phyloP scores from a whole-genome alignment of 2,797 vertebrate species.

The Macropodus opercularis region DNA sequence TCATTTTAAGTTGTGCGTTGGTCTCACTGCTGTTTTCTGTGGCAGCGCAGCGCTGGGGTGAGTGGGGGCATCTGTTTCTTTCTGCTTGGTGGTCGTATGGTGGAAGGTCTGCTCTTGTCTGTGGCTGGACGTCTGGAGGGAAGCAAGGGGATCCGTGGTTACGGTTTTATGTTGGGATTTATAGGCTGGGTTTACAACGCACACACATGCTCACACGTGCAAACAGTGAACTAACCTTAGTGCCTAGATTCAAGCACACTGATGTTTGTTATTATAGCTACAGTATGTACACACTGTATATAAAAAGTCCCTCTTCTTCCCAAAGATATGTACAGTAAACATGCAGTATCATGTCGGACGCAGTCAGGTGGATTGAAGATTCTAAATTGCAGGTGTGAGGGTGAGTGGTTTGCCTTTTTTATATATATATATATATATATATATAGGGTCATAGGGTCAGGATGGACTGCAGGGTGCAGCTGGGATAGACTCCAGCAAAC shows the following conservation, averaged over 20 bases:
- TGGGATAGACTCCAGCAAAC: too few relatives aligned
- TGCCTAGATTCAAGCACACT: conserved; percentile 25
- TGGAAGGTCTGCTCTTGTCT: conserved; percentile 26
- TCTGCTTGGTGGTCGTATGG: conserved; percentile 26
- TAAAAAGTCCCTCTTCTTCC: conserved; percentile 17
- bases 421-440: too few relatives aligned
- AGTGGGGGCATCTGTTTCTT: conserved; percentile 47
- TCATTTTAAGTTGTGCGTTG: conserved; percentile 32
- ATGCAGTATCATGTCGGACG: too few relatives aligned
- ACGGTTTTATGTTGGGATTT: conserved; percentile 32
- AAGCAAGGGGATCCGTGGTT: conserved; percentile 39
- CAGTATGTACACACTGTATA: conserved; percentile 16
- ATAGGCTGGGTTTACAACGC: conserved; percentile 26
- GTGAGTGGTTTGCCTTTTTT: too few relatives aligned
- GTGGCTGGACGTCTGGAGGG: conserved; percentile 45
- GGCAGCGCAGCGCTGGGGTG: conserved; percentile 32
- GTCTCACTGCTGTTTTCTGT: conserved; percentile 46
- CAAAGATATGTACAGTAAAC: too few relatives aligned
- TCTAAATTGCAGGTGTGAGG: too few relatives aligned
- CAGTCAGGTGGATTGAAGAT: too few relatives aligned
- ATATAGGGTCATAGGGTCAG: too few relatives aligned
- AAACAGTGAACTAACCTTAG: conserved; percentile 26
- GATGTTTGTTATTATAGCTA: conserved; percentile 33
- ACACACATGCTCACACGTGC: conserved; percentile 9
- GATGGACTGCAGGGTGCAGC: too few relatives aligned